Base-by-base conservation (phyloP, 2,797 vertebrate species). In the Cirrhinus molitorella region DNA sequence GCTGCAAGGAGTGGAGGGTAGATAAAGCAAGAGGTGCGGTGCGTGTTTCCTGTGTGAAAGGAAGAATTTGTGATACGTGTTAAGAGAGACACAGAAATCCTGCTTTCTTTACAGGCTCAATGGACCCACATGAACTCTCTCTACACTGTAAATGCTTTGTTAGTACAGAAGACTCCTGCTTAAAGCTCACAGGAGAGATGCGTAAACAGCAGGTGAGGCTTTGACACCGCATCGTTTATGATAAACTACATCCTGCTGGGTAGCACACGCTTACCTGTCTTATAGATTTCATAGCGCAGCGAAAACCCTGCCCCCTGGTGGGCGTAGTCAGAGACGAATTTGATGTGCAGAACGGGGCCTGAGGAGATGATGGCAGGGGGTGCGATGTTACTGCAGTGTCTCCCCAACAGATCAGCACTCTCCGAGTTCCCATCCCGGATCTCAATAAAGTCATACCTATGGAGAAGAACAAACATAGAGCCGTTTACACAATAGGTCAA, bases 351-450 rank as follows among this genome's bases (percentile, higher is more conserved):
- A 84, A 96, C 94, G 0, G 97, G 92, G 10, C 98, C 97, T 0
- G 98, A 99, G 4, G 98, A 99, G 83, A 97, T 96, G 94, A 99
- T 97, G 8, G 98, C 96, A 0, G 97, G 95, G 0, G 98, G 98
- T 13, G 98, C 98, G n/a, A 99, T 99, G 93, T 97, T 99, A 88
- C 97, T 98, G 91, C 98, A 99, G 93, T 99, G 97, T 81, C 97
- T 97, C 47, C 97, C 98, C 89, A 99, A 91, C 59, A 99, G 95
- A 40, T 99, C 98, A 0, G 97, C 96, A 0, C 85, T 91, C 0
- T 98, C 97, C 0, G 94, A 96, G 86, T 94, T 96, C 12, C 98
- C 98, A 0, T 99, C 98, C 0, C 96, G 96, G 87, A 99, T 98
- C 92, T 99, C 98, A 0, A 99, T 97, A 91, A 96, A 99, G 92